Evolutionary conservation across 2,797 vertebrate genomes (phyloP).

Genomic region (Melanogrammus aeglefinus): DNA sequence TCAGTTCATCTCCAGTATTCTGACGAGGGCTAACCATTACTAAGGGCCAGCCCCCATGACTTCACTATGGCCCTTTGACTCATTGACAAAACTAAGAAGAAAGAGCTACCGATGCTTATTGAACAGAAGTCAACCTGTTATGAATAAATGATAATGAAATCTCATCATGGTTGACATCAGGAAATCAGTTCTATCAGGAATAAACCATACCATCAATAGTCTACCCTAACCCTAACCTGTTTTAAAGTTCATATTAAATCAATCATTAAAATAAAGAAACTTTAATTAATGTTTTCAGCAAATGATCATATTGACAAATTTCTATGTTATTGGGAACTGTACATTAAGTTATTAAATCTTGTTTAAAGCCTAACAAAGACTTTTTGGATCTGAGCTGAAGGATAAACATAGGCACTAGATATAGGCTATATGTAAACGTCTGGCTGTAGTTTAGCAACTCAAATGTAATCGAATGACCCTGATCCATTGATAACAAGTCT

Average conservation of each 20-base stretch:
- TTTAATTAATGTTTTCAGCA: too few species aligned
- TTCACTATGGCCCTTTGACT: not conserved
- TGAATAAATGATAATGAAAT: not conserved
- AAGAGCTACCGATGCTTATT: not conserved
- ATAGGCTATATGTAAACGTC: constrained; percentile 44
- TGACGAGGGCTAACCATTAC: not conserved
- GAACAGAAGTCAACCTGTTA: not conserved
- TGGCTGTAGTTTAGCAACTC: constrained; percentile 53
- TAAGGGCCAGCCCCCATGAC: not conserved
- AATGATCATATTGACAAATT: too few species aligned
- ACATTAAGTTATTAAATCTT: too few species aligned
- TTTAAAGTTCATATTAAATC: too few species aligned
- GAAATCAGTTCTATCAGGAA: not conserved
- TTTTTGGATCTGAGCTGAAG: not conserved
- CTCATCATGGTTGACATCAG: not conserved
- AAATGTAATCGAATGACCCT: constrained; percentile 66
- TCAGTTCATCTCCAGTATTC: not conserved
- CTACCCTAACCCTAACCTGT: too few species aligned
- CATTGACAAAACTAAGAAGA: not conserved
- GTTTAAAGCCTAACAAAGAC: not conserved
- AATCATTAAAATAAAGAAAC: too few species aligned
- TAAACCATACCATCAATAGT: not conserved
- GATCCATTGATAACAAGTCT: constrained; percentile 52
- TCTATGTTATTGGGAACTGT: too few species aligned
- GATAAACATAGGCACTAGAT: constrained; percentile 43